Conservation (phyloP, 2,888 invertebrate species). For the Orthosia gracilis region DNA sequence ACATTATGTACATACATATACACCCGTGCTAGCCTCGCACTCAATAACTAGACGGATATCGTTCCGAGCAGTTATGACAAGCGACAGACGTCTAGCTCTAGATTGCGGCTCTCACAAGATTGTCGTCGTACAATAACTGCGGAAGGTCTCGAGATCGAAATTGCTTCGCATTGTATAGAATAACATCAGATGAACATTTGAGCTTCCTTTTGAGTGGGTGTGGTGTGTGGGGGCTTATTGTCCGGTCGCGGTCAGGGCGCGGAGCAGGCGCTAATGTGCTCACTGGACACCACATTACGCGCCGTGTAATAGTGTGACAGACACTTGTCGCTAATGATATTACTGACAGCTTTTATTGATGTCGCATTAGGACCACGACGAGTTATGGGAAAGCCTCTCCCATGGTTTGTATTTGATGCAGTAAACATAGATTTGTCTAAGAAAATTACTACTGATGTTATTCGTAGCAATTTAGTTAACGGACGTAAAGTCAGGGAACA, state of each 20-base stretch:
- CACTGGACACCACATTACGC: conserved; percentile 5
- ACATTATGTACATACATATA: not conserved
- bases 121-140: conserved; percentile 15
- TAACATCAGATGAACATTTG: conserved; percentile 7
- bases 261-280: not conserved
- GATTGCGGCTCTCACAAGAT: not conserved
- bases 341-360: conserved; percentile 21
- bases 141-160: conserved; percentile 32
- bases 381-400: not conserved
- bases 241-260: not conserved
- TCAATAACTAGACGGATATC: not conserved
- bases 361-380: conserved; percentile 13
- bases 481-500: too few species aligned
- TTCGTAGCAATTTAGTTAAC: not conserved
- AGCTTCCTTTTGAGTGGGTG: not conserved
- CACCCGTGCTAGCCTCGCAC: not conserved
- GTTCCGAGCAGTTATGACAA: conserved; percentile 6
- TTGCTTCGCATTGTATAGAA: conserved; percentile 27
- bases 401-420: too few species aligned
- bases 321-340: conserved; percentile 34
- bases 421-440: too few species aligned
- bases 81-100: not conserved
- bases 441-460: not conserved
- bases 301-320: conserved; percentile 9
- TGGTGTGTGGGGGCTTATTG: not conserved